Percentiles rank a stretch among this genome's conserved stretches.
phyloP scores from a whole-genome alignment of 1,140 invertebrate species.

The Anastrepha ludens region DNA sequence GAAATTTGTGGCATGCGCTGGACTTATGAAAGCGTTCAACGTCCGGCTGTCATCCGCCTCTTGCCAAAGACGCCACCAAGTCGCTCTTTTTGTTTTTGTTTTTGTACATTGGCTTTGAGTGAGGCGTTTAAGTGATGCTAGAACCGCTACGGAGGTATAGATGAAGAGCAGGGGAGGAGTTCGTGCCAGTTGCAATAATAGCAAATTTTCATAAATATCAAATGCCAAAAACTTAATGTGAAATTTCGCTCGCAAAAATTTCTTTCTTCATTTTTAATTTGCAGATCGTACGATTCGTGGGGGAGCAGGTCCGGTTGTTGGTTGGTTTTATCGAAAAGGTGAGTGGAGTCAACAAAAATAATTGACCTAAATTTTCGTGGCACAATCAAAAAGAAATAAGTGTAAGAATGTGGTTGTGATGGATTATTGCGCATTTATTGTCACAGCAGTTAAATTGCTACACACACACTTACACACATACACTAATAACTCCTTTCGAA shows the following conservation, averaged over 20 bases:
- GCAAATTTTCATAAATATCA: conserved; percentile 49
- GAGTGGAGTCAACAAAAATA: conserved; percentile 25
- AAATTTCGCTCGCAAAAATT: not conserved
- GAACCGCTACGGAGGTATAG: not conserved
- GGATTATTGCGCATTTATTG: not conserved
- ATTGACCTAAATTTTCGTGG: not conserved
- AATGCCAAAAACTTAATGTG: conserved; percentile 26
- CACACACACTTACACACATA: too few relatives aligned
- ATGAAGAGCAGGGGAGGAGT: not conserved
- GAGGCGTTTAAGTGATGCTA: not conserved
- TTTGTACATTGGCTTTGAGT: too few relatives aligned
- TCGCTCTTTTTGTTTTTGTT: not conserved
- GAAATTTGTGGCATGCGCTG: conserved; percentile 37
- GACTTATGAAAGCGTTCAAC: conserved; percentile 28
- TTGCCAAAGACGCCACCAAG: not conserved
- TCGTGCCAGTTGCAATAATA: conserved; percentile 11
- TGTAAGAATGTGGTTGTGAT: not conserved
- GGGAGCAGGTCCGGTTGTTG: not conserved
- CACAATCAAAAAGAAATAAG: not conserved
- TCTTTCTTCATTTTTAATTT: conserved; percentile 28
- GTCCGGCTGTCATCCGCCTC: not conserved
- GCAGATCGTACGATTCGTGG: not conserved
- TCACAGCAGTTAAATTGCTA: too few relatives aligned
- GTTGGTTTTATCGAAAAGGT: not conserved
- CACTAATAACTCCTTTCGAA: too few relatives aligned